Base-by-base conservation (phyloP, 2,888 invertebrate genomes). In the Lobophora halterata region DNA sequence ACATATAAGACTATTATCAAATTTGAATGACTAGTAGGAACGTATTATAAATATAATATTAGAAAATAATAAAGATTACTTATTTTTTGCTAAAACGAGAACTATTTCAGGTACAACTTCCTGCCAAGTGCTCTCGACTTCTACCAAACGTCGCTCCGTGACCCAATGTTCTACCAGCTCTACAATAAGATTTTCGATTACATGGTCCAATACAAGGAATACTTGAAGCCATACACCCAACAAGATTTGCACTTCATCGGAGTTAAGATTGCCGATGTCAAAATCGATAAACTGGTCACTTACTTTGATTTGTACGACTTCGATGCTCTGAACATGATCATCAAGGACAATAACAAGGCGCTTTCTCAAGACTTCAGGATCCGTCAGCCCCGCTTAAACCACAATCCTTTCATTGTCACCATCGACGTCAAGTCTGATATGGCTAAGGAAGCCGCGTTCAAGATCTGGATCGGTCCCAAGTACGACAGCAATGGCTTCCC, bases 401-500 rank as follows among this genome's bases (percentile, higher is more conserved):
- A 93, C 80, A 90, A 92, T 47, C 86, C 89, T 1, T 94, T 93
- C 88, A 86, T 79, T 35, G 87, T 91, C 49, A 87, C 86, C 40
- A 74, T 93, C 49, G 78, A 89, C 18, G 74, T 93, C 8, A 88
- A 88, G 36, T 89, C 92, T 36, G 90, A 92, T 29, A 86, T 89
- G 43, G 73, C 85, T 4, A 76, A 78, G 17, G 88, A 90, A 41
- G 91, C 89, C 1, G 81, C 89, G 5, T 66, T 93, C 38, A 91
- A 91, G 52, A 72, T 92, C 12, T 94, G 91, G 88, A 61, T 93
- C 13, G 93, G 92, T 47, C 93, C 93, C 5, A 93, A 92, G 71
- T 91, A 89, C 62, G 90, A 92, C 59, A 79, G 88, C 49, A 83
- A 87, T 23, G 88, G 88, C 17, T 88, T 82, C 48, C 73, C 77